Percentiles rank a stretch among this genome's conserved stretches.
Conservation (phyloP, 2,113 vertebrate genomes). For the Pluvianellus socialis region DNA sequence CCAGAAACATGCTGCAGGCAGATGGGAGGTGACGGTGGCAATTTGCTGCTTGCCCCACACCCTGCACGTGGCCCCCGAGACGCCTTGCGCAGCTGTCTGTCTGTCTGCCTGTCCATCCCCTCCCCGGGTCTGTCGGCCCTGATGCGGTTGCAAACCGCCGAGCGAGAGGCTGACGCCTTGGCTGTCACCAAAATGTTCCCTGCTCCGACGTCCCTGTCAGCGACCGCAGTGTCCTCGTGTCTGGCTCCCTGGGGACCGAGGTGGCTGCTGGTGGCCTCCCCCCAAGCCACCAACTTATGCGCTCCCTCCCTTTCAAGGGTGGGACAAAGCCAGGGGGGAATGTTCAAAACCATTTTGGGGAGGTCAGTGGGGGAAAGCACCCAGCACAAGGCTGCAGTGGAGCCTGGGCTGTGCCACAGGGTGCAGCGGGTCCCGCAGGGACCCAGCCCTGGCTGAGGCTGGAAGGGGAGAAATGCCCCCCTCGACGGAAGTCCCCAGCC, state of each 20-base stretch:
- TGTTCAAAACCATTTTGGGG: background rate
- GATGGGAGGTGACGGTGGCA: background rate
- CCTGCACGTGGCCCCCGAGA: background rate
- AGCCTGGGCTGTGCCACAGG: background rate
- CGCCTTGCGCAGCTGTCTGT: background rate
- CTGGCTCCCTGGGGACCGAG: background rate
- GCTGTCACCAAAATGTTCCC: background rate
- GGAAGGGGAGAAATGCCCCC: fast-evolving
- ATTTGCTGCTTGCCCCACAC: background rate
- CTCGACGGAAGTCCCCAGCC: background rate
- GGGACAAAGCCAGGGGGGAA: fast-evolving
- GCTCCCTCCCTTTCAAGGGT: fast-evolving
- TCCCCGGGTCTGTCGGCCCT: background rate
- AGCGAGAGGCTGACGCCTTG: fast-evolving
- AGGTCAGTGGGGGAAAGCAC: background rate
- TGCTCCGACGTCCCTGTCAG: background rate
- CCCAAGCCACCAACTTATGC: fast-evolving
- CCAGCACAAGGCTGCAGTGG: fast-evolving
- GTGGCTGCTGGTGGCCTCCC: background rate
- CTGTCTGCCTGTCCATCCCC: background rate
- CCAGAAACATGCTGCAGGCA: background rate
- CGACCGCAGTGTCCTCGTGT: fast-evolving
- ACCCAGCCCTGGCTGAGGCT: background rate
- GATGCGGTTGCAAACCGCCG: fast-evolving
- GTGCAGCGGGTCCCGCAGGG: background rate